These are phyloP conservation scores for Xiphias gladius DNA, from an alignment of 2,113 vertebrate species.

Conservation along the genomic window DNA sequence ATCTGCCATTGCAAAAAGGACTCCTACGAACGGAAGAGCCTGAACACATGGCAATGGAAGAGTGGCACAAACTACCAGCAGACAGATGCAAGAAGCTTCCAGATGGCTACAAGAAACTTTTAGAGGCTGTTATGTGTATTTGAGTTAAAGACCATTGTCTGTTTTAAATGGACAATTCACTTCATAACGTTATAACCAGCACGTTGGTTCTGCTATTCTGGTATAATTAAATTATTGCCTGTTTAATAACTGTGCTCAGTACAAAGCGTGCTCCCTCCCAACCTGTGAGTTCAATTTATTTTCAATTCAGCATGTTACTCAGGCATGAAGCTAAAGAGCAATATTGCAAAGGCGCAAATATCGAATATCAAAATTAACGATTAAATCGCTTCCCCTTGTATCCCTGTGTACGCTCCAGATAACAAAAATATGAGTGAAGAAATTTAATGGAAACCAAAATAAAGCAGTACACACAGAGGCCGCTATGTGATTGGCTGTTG, in stretches of 20 bases:
- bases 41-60: no score
- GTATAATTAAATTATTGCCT: slow-evolving; percentile 3
- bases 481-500: no score
- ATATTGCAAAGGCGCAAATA: not conserved
- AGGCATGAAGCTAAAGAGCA: slow-evolving; percentile 9
- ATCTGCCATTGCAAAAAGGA: no score
- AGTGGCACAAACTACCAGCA: no score
- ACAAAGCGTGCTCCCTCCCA: not conserved
- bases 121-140: not conserved
- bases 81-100: no score
- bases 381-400: not conserved
- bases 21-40: no score
- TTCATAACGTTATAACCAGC: not conserved
- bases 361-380: not conserved
- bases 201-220: not conserved
- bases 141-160: not conserved
- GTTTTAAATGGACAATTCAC: slow-evolving; percentile 3
- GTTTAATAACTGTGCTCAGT: slow-evolving; percentile 19
- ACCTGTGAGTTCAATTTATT: slow-evolving; percentile 22
- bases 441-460: not conserved
- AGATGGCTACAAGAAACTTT: no score
- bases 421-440: not conserved
- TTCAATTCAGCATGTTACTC: slow-evolving; percentile 1
- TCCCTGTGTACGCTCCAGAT: not conserved
- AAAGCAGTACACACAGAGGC: not conserved